Percentiles rank a stretch among this genome's conserved stretches.
Evolutionary conservation across 2,113 vertebrate genomes (phyloP).

Genomic region (Crotalus helleri): DNA sequence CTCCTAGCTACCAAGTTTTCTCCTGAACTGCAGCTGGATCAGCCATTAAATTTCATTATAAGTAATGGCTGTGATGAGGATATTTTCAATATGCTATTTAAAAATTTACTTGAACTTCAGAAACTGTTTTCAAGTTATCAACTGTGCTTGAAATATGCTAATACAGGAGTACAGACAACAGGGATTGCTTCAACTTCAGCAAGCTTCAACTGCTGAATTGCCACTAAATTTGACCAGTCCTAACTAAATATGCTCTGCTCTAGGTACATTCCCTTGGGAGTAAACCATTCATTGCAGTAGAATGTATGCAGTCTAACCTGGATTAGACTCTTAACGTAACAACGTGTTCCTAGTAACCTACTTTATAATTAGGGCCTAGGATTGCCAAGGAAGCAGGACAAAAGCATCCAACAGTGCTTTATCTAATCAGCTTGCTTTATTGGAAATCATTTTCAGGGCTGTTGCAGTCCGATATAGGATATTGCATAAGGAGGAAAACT

Average conservation of each 20-base stretch:
- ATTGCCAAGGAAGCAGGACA: not conserved
- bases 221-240: not conserved
- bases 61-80: not conserved
- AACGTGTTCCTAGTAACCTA: not conserved
- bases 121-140: not conserved
- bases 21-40: not conserved
- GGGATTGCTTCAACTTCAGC: not conserved
- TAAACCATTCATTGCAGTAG: not conserved
- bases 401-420: not conserved
- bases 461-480: not conserved
- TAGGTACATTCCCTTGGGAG: not conserved
- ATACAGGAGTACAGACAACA: not conserved
- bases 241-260: not conserved
- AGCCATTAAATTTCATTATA: not conserved
- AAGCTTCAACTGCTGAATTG: not conserved
- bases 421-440: not conserved
- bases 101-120: not conserved
- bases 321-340: not conserved
- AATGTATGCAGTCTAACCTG: not conserved
- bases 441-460: not conserved
- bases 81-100: constrained; percentile 10
- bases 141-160: not conserved
- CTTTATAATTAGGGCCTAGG: not conserved
- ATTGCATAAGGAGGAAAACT: too few species aligned
- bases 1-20: not conserved